A percentile compares a stretch with the other conserved stretches of the same genome.
phyloP scores from a whole-genome alignment of 2,797 vertebrate species.

The Schizopygopsis pylzovi region DNA sequence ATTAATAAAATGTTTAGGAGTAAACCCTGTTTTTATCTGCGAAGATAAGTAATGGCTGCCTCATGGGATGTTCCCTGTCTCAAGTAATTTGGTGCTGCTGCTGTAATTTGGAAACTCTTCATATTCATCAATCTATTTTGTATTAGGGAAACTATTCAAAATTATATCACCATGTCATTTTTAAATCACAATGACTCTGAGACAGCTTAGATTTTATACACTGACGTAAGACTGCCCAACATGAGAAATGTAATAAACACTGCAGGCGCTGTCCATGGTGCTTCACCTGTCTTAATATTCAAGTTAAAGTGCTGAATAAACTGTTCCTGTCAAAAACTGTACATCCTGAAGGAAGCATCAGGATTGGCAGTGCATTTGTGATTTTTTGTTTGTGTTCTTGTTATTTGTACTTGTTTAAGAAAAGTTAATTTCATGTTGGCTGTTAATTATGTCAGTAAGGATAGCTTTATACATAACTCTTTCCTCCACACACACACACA shows the following conservation, averaged over 20 bases:
- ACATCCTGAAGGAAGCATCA: background rate
- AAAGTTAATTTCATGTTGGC: background rate
- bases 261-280: constrained; percentile 43
- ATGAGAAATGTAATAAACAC: background rate
- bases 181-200: background rate
- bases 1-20: background rate
- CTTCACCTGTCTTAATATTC: constrained; percentile 13
- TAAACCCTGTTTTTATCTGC: background rate
- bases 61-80: background rate
- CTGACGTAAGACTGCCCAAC: background rate
- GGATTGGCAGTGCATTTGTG: background rate
- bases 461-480: background rate
- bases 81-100: background rate
- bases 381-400: background rate
- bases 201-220: background rate
- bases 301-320: constrained; percentile 33
- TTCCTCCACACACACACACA: background rate
- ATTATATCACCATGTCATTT: background rate
- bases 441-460: background rate
- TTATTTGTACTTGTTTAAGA: background rate
- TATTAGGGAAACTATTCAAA: background rate
- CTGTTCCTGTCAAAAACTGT: background rate
- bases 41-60: background rate
- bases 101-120: background rate
- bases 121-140: background rate